Base-by-base conservation (phyloP, 2,888 invertebrate species). In the Ennomos fuscantarius region DNA sequence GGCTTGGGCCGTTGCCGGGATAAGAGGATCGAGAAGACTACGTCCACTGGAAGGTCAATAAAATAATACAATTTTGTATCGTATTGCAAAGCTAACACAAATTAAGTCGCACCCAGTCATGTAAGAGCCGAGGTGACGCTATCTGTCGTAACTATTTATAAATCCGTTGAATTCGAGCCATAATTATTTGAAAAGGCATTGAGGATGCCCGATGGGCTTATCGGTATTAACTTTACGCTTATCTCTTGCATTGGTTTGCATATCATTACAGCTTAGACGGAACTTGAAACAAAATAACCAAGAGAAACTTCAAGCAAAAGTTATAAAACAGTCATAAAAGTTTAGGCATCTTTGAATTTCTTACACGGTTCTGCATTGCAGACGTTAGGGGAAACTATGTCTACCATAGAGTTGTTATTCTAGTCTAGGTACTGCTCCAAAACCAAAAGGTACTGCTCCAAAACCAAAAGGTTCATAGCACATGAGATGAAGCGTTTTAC, bases 51-150 rank as follows among this genome's bases (percentile, higher is more conserved):
- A 55, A 61, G 56, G 65, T 66, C 24, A 53, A 60, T 36, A 61
- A 49, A 45, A 3, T 24, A 24, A 44, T n/a, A 39, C 69, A 76
- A 24, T 54, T 69, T 63, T 72, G 76, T 74, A 70, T 32, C 66
- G 75, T 79, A 80, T 81, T 79, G 80, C 69, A 76, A 73, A 76
- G 74, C 70, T 79, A 80, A 81, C 73, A 80, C 73, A 74, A 74
- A 78, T 76, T 69, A 46, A 69, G 80, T 78, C 83, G 75, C 84
- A 70, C 84, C 84, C 79, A 81, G 61, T 58, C 68, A 74, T 87
- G 87, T 87, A 86, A 84, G 85, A 86, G 87, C 74, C 63, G 43
- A 57, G 72, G 70, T 85, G 85, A 86, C 83, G 84, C 60, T 82
- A 81, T 81, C 58, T 49, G 49, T 66, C 63, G 64, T 69, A 66